phyloP scores from a whole-genome alignment of 2,888 invertebrate species.

The Nomada flava region DNA sequence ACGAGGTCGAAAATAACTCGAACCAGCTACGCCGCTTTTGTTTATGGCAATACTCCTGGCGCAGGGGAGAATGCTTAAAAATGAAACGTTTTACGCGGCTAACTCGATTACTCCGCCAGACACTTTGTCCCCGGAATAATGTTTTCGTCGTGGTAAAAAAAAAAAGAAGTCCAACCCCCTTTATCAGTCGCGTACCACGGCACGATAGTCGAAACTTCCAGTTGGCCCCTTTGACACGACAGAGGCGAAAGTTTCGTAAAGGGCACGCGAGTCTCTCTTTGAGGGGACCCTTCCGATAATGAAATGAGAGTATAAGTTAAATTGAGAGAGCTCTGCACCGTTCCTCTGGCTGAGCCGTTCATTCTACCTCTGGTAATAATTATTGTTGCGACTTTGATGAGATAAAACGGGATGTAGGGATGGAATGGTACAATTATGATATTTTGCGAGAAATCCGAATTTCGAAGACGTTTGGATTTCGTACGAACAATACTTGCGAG shows the following conservation, averaged over 20 bases:
- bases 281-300: constrained; percentile 2
- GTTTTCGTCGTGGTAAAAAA: not conserved
- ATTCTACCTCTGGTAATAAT: not conserved
- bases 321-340: constrained; percentile 2
- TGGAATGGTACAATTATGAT: too few species aligned
- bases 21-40: not conserved
- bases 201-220: not conserved
- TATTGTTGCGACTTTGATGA: not conserved
- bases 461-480: too few species aligned
- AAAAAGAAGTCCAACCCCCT: not conserved
- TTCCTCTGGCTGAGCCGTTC: not conserved
- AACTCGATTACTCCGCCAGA: constrained; percentile 26
- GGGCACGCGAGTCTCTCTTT: not conserved
- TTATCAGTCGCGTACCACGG: not conserved
- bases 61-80: constrained; percentile 3
- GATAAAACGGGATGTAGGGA: not conserved
- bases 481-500: too few species aligned
- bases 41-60: constrained; percentile 17
- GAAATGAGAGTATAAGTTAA: constrained; percentile 19
- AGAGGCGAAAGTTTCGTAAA: constrained; percentile 8
- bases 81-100: constrained; percentile 7
- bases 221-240: not conserved
- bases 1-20: not conserved
- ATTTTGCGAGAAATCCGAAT: too few species aligned
- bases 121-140: constrained; percentile 2